A percentile compares a stretch with the other conserved stretches of the same genome.
phyloP scores from a whole-genome alignment of 2,113 vertebrate species.

The Chascanopsetta lugubris region DNA sequence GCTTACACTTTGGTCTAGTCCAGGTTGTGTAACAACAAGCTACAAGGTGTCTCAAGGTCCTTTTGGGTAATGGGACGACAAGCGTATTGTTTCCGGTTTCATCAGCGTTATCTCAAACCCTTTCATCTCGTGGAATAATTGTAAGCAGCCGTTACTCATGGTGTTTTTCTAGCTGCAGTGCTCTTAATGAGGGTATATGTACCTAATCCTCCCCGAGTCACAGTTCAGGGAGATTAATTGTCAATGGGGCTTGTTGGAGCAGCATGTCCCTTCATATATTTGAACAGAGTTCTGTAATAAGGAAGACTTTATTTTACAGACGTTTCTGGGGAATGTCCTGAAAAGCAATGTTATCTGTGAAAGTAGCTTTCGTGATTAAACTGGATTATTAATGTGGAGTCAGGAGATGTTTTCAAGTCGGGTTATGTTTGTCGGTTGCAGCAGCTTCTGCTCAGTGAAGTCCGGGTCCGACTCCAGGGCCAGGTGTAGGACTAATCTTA shows the following conservation, averaged over 20 bases:
- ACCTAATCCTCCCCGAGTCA: not conserved
- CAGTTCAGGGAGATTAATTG: not conserved
- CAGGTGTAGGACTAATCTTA: constrained; percentile 61
- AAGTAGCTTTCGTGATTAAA: not conserved
- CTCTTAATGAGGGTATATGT: not conserved
- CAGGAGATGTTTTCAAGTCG: not conserved
- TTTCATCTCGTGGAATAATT: not conserved
- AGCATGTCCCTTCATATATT: not conserved
- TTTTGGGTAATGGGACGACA: not conserved
- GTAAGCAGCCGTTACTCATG: constrained; percentile 7
- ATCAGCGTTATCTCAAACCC: constrained; percentile 13
- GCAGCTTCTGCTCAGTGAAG: constrained; percentile 23
- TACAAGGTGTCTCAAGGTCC: constrained; percentile 13
- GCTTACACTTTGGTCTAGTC: constrained; percentile 30
- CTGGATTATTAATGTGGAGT: constrained; percentile 11
- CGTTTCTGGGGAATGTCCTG: not conserved
- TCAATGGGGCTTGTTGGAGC: not conserved
- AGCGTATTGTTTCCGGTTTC: constrained; percentile 18
- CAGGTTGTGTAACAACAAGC: constrained; percentile 31
- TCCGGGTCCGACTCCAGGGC: constrained; percentile 27
- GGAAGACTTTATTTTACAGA: not conserved
- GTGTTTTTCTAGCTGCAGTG: not conserved
- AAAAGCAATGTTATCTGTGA: constrained; percentile 3
- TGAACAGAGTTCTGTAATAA: not conserved
- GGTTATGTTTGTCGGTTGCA: constrained; percentile 21